Conservation (phyloP, 2,113 vertebrate species). For the Butastur rufipennis region DNA sequence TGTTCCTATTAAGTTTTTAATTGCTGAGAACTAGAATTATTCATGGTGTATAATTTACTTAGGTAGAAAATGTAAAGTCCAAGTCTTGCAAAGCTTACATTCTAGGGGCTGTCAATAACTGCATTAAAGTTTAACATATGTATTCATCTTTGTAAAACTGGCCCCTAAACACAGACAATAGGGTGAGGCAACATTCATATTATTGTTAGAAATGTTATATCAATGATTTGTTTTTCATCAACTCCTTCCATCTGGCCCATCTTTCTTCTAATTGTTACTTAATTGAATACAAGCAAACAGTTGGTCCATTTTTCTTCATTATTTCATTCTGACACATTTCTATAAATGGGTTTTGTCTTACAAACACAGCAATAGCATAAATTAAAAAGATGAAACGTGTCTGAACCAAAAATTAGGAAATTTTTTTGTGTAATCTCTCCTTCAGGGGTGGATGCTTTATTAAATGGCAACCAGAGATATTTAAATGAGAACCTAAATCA, state of each 20-base stretch:
- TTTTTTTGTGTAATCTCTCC: neutral
- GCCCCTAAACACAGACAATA: neutral
- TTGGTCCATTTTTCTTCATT: conserved; percentile 63
- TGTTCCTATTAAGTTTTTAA: neutral
- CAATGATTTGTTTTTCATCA: conserved; percentile 36
- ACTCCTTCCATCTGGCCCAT: conserved; percentile 45
- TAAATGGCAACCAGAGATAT: neutral
- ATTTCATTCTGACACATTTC: conserved; percentile 59
- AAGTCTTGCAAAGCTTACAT: neutral
- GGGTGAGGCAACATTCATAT: neutral
- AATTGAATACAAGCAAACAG: conserved; percentile 53
- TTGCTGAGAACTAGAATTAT: neutral
- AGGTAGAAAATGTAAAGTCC: neutral
- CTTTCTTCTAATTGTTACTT: conserved; percentile 45
- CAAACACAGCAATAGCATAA: neutral
- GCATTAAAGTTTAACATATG: neutral
- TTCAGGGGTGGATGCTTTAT: neutral
- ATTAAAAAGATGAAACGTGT: conserved; percentile 4
- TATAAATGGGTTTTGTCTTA: conserved; percentile 43
- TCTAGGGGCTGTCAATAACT: neutral
- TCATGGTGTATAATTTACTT: neutral
- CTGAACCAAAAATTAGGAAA: neutral
- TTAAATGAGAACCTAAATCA: conserved; percentile 24
- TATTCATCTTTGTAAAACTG: neutral
- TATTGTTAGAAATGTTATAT: neutral